Base-by-base conservation (phyloP, 2,113 vertebrate genomes). In the Xiphias gladius region DNA sequence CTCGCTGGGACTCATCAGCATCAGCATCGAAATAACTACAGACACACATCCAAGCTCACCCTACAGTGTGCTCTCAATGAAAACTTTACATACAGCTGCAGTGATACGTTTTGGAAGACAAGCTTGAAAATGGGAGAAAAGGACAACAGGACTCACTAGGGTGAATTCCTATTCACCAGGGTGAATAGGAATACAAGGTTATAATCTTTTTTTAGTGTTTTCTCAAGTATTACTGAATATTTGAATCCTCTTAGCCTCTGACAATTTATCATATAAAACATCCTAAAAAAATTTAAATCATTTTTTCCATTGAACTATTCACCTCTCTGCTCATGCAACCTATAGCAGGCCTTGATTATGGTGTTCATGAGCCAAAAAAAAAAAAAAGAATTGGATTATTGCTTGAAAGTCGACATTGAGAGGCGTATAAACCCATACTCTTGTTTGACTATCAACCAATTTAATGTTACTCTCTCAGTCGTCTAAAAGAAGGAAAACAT, bases 1-100 rank as follows among this genome's bases (percentile, higher is more conserved):
- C 71, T 72, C 35, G 55, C 9, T 66, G 69, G 61, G 65, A 73
- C 16, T 39, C 32, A 69, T 48, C n/a, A 87, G 66, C 32, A 22
- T 63, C 57, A 58, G 67, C 63, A 55, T 37, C 10, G 3, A 73
- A 41, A 57, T 26, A 6, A 72, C 35, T 17, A 24, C 35, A 22
- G 20, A 9, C 50, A 52, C 50, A 22, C 50, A 52, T 50, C 37
- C 28, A 28, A 59, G 68, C 39, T 71, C 48, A 52, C 64, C 22
- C 30, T 37, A 4, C 39, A 11, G 16, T 17, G 32, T 14, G 6
- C 11, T 52, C 5, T 41, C 52, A 22, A 79, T 69, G 22, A 68
- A 73, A 16, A 64, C 28, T 28, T 57, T 63, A 50, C 35, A 64
- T 61, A 2, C 1, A 72, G 35, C 54, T 46, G 48, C 24, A 22